Evolutionary conservation across 1,140 invertebrate genomes (phyloP).

Genomic region (Mactra quadrangularis): DNA sequence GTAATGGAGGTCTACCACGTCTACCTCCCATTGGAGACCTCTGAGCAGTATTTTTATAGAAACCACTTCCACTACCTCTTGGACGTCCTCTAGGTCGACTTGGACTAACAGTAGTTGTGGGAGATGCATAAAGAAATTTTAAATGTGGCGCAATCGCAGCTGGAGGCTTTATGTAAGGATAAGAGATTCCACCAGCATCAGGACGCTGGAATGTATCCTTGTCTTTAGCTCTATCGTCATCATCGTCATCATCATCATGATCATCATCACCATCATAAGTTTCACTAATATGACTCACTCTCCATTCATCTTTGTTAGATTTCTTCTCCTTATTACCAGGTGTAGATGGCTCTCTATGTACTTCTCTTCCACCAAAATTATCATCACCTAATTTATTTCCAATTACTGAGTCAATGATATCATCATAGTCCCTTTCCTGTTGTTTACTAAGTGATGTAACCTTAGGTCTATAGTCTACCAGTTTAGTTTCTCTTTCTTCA

Average conservation of each 20-base stretch:
- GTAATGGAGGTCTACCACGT: constrained; percentile 51
- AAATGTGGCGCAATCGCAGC: constrained; percentile 29
- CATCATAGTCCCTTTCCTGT: constrained; percentile 51
- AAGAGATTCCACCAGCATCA: neutral
- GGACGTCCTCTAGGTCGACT: constrained; percentile 59
- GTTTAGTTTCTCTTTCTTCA: constrained; percentile 12
- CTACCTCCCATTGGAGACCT: constrained; percentile 36
- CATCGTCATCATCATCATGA: constrained; percentile 40
- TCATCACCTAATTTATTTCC: neutral
- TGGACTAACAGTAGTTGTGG: constrained; percentile 7
- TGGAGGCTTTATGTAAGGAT: constrained; percentile 1
- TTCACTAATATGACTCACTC: constrained; percentile 44
- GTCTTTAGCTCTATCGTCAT: neutral
- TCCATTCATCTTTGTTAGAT: constrained; percentile 41
- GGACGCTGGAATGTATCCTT: constrained; percentile 6
- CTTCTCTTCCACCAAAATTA: neutral
- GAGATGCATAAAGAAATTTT: neutral
- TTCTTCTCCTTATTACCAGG: constrained; percentile 9
- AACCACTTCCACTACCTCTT: constrained; percentile 50
- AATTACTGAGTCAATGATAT: constrained; percentile 57
- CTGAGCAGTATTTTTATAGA: constrained; percentile 29
- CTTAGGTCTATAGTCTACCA: constrained; percentile 38
- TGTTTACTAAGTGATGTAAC: constrained; percentile 36
- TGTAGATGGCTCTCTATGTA: neutral
- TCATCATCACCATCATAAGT: constrained; percentile 26